Evolutionary conservation across 1,140 invertebrate species (phyloP).

Genomic region (Drosophila asahinai): DNA sequence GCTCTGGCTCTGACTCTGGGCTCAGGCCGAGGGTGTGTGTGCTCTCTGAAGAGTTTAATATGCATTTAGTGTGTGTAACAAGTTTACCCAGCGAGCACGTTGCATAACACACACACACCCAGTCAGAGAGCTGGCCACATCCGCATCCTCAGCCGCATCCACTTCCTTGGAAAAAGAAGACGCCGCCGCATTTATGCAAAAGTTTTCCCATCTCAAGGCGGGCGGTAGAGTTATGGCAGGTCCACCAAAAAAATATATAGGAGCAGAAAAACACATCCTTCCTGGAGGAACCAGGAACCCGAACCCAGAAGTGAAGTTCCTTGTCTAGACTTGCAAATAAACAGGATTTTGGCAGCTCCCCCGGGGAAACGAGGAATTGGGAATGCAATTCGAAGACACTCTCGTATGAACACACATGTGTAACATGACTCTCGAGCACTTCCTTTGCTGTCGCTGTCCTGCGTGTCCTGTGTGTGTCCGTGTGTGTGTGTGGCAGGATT

Average conservation of each 20-base stretch:
- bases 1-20: neutral
- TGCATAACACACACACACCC: conserved; percentile 50
- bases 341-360: conserved; percentile 36
- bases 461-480: neutral
- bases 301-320: neutral
- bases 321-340: conserved; percentile 43
- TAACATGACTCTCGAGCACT: conserved; percentile 14
- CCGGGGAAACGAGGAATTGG: conserved; percentile 13
- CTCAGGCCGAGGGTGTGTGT: conserved; percentile 2
- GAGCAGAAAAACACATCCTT: neutral
- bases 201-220: conserved; percentile 18
- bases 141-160: conserved; percentile 6
- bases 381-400: conserved; percentile 28
- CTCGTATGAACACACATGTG: neutral
- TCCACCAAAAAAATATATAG: neutral
- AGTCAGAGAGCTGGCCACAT: conserved; percentile 19
- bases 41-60: conserved; percentile 77
- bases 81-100: conserved; percentile 66
- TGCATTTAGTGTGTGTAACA: conserved; percentile 81
- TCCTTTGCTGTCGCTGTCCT: conserved; percentile 6
- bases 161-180: conserved; percentile 17
- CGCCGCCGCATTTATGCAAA: conserved; percentile 29
- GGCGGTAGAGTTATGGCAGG: conserved; percentile 12
- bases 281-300: neutral
- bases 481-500: neutral